phyloP scores from a whole-genome alignment of 1,140 invertebrate genomes.

The Drosophila sproati region DNA sequence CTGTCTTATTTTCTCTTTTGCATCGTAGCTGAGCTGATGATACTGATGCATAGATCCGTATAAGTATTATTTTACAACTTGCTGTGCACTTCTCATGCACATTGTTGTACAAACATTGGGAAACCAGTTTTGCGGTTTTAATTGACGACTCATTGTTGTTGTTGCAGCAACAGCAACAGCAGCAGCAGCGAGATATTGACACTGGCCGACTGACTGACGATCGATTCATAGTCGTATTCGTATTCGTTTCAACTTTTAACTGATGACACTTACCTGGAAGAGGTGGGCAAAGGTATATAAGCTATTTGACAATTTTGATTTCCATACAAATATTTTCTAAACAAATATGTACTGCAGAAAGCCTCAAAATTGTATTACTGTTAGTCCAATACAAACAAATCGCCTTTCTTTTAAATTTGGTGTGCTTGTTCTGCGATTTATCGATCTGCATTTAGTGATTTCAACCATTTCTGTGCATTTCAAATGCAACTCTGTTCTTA shows the following conservation, averaged over 20 bases:
- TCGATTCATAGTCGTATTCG: not conserved
- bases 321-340: too few species aligned
- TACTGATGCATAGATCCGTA: slow-evolving; percentile 34
- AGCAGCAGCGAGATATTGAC: slow-evolving; percentile 14
- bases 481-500: slow-evolving; percentile 1
- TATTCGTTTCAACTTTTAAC: slow-evolving; percentile 11
- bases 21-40: slow-evolving; percentile 4
- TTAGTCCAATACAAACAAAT: not conserved
- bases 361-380: not conserved
- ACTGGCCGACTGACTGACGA: slow-evolving; percentile 9
- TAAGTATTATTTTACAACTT: slow-evolving; percentile 32
- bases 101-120: slow-evolving; percentile 33
- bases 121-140: slow-evolving; percentile 65
- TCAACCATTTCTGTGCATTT: not conserved
- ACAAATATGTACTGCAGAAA: too few species aligned
- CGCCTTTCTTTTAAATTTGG: too few species aligned
- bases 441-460: not conserved
- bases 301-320: slow-evolving; percentile 3
- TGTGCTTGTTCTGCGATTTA: not conserved
- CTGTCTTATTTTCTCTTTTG: slow-evolving; percentile 23
- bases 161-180: not conserved
- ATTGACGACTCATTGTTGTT: slow-evolving; percentile 57
- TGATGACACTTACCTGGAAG: slow-evolving; percentile 7
- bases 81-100: slow-evolving; percentile 35
- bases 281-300: slow-evolving; percentile 6